Evolutionary conservation across 2,888 invertebrate genomes (phyloP), one percentile per base, ranked within the genome.

Genomic region (Caenorhabditis sp.): DNA sequence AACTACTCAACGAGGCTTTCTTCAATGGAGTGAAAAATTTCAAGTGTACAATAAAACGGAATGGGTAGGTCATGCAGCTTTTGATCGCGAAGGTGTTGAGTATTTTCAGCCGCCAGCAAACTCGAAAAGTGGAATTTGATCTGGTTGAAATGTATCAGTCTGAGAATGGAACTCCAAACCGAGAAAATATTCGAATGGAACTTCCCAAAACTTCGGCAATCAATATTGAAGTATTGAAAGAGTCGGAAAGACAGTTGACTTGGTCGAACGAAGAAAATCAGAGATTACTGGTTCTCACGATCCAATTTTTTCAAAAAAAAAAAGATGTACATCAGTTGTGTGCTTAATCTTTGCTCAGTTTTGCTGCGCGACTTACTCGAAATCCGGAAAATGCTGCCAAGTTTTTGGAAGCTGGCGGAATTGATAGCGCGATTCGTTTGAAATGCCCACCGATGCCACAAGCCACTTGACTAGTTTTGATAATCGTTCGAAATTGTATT

Each of bases 401-500:
- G 19, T 86, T 86, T 64, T 24, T 84, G 53, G 62, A 81, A 61
- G 64, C 73, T 24, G 26, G 53, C 4, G 75, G 80, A 49, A 53
- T 81, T 1, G 64, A 62, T 23, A 63, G 63, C 6, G 51, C 77
- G 36, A 57, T 81, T 14, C 62, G 69, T n/a, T 57, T 81, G 43
- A 70, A 66, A 5, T 71, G 81, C 21, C 37, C 59, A 19, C 66
- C 66, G 24, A 53, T 76, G 3, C 66, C 76, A 10, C 58, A 76
- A 14, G 67, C 78, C 27, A 58, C 77, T 23, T 62, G 72, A 10
- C 70, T 82, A 0, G 69, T 81, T 12, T 76, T 81, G 0, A 58
- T 84, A 3, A 79, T 85, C 24, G 53, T 85, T 23, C 61, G 84
- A 36, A 78, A 83, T 19, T 85, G 84, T 60, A 72, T 84, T 53